Conservation (phyloP, 2,888 invertebrate genomes). For the Quadroppia sp. region DNA sequence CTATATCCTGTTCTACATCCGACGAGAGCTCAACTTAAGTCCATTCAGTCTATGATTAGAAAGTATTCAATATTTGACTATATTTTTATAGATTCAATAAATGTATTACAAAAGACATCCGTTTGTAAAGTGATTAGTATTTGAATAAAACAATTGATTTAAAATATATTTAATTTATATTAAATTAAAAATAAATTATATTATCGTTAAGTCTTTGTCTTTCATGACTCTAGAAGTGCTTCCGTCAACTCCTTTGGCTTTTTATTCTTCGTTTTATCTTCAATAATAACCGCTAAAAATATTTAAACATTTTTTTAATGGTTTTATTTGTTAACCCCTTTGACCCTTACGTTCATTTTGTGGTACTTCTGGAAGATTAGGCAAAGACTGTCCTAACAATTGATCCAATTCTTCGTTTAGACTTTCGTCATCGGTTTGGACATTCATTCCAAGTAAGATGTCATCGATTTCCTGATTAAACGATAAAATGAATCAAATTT, state of each 20-base stretch:
- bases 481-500: not conserved
- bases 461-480: constrained; percentile 46
- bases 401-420: constrained; percentile 37
- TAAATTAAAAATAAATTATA: not conserved
- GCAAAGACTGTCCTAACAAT: constrained; percentile 1
- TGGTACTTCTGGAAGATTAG: constrained; percentile 4
- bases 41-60: constrained; percentile 4
- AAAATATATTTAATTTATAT: not conserved
- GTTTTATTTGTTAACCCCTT: too few relatives aligned
- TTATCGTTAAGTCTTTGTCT: not conserved
- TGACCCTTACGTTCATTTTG: constrained; percentile 23
- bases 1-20: constrained; percentile 77
- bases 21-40: constrained; percentile 53
- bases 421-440: constrained; percentile 39
- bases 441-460: constrained; percentile 43
- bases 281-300: not conserved
- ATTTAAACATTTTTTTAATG: too few relatives aligned
- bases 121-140: not conserved
- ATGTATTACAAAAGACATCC: not conserved
- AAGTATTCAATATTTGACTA: not conserved
- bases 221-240: constrained; percentile 14
- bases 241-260: not conserved
- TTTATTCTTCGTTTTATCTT: not conserved
- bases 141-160: not conserved
- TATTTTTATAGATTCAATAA: not conserved